A percentile compares a stretch with the other conserved stretches of the same genome.
Conservation (phyloP, 2,113 vertebrate genomes). For the Anarrhichthys ocellatus region DNA sequence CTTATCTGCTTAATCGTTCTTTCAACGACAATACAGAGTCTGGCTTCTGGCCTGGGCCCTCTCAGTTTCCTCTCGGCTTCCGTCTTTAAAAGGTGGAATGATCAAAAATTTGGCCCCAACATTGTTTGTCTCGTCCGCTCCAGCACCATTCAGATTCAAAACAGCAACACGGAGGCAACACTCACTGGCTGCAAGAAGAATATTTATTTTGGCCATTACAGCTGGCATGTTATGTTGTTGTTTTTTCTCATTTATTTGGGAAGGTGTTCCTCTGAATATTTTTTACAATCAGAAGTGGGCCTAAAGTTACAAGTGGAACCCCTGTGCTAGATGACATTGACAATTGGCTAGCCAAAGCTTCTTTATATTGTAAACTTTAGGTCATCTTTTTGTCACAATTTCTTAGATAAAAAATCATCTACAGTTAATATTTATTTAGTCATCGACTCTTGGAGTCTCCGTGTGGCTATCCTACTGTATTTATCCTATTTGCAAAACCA, state of each 20-base stretch:
- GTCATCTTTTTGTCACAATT: not conserved
- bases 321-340: too few relatives aligned
- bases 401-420: not conserved
- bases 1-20: not conserved
- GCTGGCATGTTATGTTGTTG: not conserved
- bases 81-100: not conserved
- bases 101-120: not conserved
- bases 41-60: not conserved
- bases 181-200: not conserved
- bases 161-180: not conserved
- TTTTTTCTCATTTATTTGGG: not conserved
- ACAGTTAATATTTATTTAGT: not conserved
- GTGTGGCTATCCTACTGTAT: not conserved
- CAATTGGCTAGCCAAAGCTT: too few relatives aligned
- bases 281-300: not conserved
- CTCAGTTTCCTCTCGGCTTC: not conserved
- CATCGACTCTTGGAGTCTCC: not conserved
- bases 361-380: not conserved
- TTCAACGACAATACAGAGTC: not conserved
- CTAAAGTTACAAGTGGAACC: not conserved
- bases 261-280: not conserved
- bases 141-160: not conserved
- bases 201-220: not conserved
- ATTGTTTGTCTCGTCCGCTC: not conserved
- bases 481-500: not conserved